phyloP scores from a whole-genome alignment of 30 jellyfish, hydroid and myxozoan species.

The Nemopilema nomurai region DNA sequence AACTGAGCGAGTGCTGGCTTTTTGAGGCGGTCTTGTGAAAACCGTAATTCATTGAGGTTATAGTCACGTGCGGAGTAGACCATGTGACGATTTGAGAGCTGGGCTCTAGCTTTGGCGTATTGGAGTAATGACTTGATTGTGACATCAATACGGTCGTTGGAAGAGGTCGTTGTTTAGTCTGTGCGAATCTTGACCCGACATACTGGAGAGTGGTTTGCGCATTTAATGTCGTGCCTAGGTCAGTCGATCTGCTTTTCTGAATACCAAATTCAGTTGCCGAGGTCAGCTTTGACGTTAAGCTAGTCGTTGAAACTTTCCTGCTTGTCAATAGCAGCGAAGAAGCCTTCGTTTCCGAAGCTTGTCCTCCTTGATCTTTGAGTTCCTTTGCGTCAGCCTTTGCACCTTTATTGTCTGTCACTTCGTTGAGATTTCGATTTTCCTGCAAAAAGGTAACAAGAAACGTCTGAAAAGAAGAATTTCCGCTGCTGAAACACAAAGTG shows the following conservation, averaged over 20 bases:
- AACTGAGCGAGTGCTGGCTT: background rate
- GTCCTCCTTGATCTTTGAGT: background rate
- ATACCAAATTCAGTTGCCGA: background rate
- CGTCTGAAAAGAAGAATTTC: background rate
- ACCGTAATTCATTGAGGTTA: background rate
- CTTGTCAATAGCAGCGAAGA: background rate
- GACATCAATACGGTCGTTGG: background rate
- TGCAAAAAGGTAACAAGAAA: background rate
- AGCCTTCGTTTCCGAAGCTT: background rate
- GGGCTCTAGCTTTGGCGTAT: background rate
- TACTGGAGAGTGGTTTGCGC: background rate
- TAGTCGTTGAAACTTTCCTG: background rate
- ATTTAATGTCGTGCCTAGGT: background rate
- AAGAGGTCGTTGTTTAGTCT: background rate
- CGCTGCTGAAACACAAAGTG: background rate
- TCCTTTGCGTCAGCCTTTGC: background rate
- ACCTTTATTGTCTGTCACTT: background rate
- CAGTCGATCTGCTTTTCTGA: background rate
- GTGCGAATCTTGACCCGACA: background rate
- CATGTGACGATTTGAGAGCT: background rate
- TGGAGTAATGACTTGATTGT: background rate
- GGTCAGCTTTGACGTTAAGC: background rate
- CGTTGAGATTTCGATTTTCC: background rate
- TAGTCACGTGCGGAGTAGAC: background rate
- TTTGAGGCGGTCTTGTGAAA: background rate